Evolutionary conservation across 2,797 vertebrate species (phyloP).

Genomic region (Sebastes kiyomatsui): DNA sequence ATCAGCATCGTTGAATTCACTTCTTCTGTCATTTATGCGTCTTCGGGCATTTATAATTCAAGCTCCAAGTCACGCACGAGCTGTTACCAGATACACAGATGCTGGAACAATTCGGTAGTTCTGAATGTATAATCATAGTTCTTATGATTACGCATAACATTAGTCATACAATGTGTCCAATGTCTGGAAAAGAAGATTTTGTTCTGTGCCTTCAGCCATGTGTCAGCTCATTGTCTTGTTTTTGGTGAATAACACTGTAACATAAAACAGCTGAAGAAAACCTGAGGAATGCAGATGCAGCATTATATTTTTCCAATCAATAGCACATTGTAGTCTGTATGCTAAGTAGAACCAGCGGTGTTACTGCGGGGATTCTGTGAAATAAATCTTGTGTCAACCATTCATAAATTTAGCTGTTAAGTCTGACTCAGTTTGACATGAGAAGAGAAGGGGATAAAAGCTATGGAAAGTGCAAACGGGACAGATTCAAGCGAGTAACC

Average conservation of each 20-base stretch:
- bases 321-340: slow-evolving; percentile 21
- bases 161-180: background rate
- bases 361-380: background rate
- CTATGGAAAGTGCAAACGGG: background rate
- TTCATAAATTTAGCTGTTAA: background rate
- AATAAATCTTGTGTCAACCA: background rate
- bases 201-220: slow-evolving; percentile 5
- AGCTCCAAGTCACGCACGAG: background rate
- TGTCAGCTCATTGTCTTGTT: background rate
- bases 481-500: background rate
- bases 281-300: slow-evolving; percentile 2
- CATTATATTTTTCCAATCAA: slow-evolving; percentile 1
- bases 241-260: slow-evolving; percentile 9
- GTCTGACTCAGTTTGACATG: background rate
- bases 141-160: slow-evolving; percentile 6
- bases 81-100: background rate
- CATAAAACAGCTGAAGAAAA: slow-evolving; percentile 16
- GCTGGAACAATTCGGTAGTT: background rate
- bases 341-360: slow-evolving; percentile 9
- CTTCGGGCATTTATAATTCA: background rate
- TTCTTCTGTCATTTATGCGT: background rate
- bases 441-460: background rate
- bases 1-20: background rate
- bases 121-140: slow-evolving; percentile 11
- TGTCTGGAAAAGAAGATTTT: background rate